A percentile compares a stretch with the other conserved stretches of the same genome.
phyloP scores from a whole-genome alignment of 2,888 invertebrate species.

The Eilema sororculum region DNA sequence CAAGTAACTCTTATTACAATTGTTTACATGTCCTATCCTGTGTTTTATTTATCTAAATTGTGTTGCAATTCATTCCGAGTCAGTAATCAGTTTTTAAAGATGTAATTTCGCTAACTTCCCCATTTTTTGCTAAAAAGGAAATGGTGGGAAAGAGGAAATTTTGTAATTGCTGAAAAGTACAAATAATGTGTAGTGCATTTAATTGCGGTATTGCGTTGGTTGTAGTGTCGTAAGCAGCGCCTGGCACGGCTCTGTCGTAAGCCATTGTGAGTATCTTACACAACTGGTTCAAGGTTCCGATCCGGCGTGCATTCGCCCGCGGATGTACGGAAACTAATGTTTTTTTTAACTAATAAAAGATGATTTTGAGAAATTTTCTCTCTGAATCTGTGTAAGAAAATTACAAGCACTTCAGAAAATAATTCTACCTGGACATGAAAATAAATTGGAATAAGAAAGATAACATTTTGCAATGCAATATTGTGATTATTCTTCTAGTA shows the following conservation, averaged over 20 bases:
- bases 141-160: slow-evolving; percentile 24
- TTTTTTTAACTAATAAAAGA: slow-evolving; percentile 44
- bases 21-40: slow-evolving; percentile 52
- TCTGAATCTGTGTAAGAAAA: neutral
- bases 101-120: slow-evolving; percentile 2
- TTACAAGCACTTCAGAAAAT: neutral
- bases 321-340: slow-evolving; percentile 81
- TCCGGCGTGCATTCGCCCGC: slow-evolving; percentile 81
- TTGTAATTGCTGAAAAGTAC: slow-evolving; percentile 39
- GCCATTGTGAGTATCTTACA: slow-evolving; percentile 82
- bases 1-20: slow-evolving; percentile 40
- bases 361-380: slow-evolving; percentile 28
- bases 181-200: slow-evolving; percentile 52
- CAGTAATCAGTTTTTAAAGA: neutral
- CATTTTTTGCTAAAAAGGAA: slow-evolving; percentile 6
- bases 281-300: slow-evolving; percentile 85
- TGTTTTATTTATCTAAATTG: slow-evolving; percentile 49
- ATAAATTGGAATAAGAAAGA: no score
- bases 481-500: no score
- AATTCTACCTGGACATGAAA: neutral
- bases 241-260: slow-evolving; percentile 82
- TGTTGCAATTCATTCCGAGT: slow-evolving; percentile 6
- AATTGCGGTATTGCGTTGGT: slow-evolving; percentile 71
- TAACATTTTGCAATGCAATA: no score
- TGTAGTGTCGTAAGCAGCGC: slow-evolving; percentile 76